Evolutionary conservation across 1,140 invertebrate genomes (phyloP).

Genomic region (Nephila pilipes): DNA sequence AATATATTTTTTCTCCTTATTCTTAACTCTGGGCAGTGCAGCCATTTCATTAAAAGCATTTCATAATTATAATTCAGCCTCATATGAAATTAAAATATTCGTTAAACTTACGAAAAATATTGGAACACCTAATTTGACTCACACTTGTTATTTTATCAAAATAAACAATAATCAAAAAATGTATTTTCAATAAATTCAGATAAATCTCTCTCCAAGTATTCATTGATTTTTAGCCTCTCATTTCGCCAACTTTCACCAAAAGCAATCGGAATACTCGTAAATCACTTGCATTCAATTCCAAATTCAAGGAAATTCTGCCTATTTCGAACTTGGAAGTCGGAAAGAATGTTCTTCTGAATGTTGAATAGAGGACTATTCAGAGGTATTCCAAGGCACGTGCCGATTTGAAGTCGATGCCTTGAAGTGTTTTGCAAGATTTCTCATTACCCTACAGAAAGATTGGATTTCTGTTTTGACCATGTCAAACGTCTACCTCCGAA

Average conservation of each 20-base stretch:
- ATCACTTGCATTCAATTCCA: conserved; percentile 16
- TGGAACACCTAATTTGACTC: neutral
- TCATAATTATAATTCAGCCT: too few species aligned
- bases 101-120: neutral
- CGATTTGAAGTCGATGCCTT: conserved; percentile 23
- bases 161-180: neutral
- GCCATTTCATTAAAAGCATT: too few species aligned
- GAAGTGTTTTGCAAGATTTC: conserved; percentile 31
- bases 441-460: conserved; percentile 28
- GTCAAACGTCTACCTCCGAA: neutral
- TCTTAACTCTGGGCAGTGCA: too few species aligned
- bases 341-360: conserved; percentile 15
- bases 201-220: neutral
- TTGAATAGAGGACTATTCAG: conserved; percentile 13
- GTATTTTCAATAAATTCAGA: neutral
- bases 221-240: neutral
- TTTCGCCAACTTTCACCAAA: conserved; percentile 20
- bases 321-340: neutral
- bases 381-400: neutral
- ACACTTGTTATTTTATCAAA: neutral
- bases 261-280: conserved; percentile 41
- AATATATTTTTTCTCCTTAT: too few species aligned
- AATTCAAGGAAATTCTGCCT: neutral
- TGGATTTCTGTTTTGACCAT: conserved; percentile 18
- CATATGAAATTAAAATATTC: neutral